Conservation (phyloP, 2,113 vertebrate species). For the Zosterops hypoxanthus region DNA sequence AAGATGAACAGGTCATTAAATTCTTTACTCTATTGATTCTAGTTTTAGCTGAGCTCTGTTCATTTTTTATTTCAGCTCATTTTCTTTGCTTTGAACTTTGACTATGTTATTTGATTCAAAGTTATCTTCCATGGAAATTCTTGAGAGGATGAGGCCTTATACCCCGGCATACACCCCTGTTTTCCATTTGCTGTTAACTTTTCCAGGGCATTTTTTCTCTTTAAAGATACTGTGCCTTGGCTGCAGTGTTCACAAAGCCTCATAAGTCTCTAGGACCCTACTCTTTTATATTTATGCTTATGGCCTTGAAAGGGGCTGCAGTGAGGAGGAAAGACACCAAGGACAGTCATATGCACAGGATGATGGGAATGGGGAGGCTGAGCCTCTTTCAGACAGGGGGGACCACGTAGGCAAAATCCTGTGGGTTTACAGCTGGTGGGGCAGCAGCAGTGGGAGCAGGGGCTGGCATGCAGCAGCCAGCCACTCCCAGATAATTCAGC, state of each 20-base stretch:
- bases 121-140: not conserved
- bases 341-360: not conserved
- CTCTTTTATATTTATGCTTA: not conserved
- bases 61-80: slow-evolving; percentile 10
- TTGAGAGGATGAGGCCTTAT: not conserved
- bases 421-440: not conserved
- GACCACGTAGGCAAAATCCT: rapidly evolving
- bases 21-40: not conserved
- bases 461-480: not conserved
- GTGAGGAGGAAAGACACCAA: not conserved
- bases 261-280: not conserved
- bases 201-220: not conserved
- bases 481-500: not conserved
- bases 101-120: not conserved
- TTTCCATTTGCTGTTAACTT: not conserved
- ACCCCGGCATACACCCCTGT: not conserved
- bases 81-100: slow-evolving; percentile 27
- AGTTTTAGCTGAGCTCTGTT: slow-evolving; percentile 41
- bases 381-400: not conserved
- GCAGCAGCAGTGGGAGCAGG: not conserved
- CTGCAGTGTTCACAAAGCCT: not conserved
- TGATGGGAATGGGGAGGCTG: not conserved
- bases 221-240: not conserved
- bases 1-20: slow-evolving; percentile 37
- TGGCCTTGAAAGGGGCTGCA: not conserved